Evolutionary conservation across 2,113 vertebrate genomes (phyloP).

Genomic region (Spermophilus dauricus): DNA sequence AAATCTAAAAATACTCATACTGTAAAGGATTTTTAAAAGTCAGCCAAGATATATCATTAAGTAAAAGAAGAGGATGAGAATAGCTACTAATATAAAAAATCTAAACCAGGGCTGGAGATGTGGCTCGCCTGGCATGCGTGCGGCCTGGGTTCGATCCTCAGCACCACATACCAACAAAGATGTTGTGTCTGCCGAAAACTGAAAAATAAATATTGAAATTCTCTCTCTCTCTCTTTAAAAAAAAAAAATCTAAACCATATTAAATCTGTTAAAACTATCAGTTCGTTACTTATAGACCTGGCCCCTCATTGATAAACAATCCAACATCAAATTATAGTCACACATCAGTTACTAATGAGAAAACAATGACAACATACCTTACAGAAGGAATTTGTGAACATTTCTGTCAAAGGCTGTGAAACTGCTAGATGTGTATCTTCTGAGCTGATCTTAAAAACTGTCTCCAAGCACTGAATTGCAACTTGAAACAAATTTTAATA

Average conservation of each 20-base stretch:
- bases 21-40: slow-evolving; percentile 53
- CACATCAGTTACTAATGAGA: slow-evolving; percentile 29
- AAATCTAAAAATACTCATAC: slow-evolving; percentile 55
- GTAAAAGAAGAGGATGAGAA: neutral
- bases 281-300: slow-evolving; percentile 10
- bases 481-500: slow-evolving; percentile 88
- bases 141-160: too few relatives aligned
- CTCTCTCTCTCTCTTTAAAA: neutral
- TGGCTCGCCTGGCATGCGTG: too few relatives aligned
- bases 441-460: slow-evolving; percentile 96
- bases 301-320: slow-evolving; percentile 7
- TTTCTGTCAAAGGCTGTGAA: slow-evolving; percentile 94
- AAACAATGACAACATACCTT: slow-evolving; percentile 90
- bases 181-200: too few relatives aligned
- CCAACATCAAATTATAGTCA: neutral
- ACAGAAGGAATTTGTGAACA: slow-evolving; percentile 94
- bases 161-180: too few relatives aligned
- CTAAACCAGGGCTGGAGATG: too few relatives aligned
- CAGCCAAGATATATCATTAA: slow-evolving; percentile 12
- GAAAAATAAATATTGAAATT: too few relatives aligned
- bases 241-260: slow-evolving; percentile 28
- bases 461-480: slow-evolving; percentile 98
- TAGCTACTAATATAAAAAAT: neutral
- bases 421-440: slow-evolving; percentile 95
- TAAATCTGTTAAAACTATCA: neutral